Percentiles rank a stretch among this genome's conserved stretches.
Conservation (phyloP, 1,140 invertebrate species). For the Papilio aristodemus region DNA sequence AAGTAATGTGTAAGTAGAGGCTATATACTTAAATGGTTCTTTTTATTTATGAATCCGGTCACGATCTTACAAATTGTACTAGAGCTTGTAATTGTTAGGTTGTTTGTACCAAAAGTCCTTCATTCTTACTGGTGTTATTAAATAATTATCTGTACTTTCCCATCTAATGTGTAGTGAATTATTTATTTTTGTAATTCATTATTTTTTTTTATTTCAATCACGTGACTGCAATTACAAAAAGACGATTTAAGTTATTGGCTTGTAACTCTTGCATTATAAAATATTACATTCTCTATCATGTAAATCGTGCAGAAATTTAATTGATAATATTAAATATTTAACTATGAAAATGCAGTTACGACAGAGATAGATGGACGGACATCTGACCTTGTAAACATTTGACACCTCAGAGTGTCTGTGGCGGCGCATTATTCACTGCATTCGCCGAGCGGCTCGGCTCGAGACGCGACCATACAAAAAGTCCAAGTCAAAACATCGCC, state of each 20-base stretch:
- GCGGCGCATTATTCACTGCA: conserved; percentile 42
- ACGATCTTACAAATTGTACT: too few species aligned
- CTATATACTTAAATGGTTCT: too few species aligned
- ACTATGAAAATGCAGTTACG: conserved; percentile 40
- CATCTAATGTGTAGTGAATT: too few species aligned
- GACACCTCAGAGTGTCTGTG: conserved; percentile 46
- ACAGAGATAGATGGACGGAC: conserved; percentile 54
- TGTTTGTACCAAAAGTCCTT: too few species aligned
- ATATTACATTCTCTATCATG: background rate
- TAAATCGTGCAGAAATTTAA: conserved; percentile 23
- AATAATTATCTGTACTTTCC: too few species aligned
- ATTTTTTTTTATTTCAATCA: too few species aligned
- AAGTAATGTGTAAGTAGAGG: too few species aligned
- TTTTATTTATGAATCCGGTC: too few species aligned
- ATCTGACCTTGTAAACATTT: conserved; percentile 54
- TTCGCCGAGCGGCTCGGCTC: conserved; percentile 22
- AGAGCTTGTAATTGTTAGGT: too few species aligned
- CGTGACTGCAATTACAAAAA: background rate
- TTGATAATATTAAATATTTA: conserved; percentile 21
- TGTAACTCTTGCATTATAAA: background rate
- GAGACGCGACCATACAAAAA: conserved; percentile 6
- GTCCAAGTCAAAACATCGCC: conserved; percentile 23
- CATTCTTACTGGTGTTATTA: too few species aligned
- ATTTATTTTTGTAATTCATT: too few species aligned
- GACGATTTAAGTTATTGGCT: background rate